phyloP scores from a whole-genome alignment of 2,888 invertebrate genomes.

The Orthonevra nobilis region DNA sequence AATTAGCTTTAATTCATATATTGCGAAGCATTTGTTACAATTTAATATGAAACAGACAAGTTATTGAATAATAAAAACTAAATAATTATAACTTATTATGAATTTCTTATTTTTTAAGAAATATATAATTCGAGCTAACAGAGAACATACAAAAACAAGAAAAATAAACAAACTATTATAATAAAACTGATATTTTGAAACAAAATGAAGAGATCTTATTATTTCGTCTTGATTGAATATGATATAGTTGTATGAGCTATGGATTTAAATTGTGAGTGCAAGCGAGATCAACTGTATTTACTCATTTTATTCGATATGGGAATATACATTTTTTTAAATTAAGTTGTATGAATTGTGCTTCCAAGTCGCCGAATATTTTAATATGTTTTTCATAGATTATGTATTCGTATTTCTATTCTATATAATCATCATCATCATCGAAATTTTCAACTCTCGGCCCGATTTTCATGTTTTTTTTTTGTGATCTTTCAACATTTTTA shows the following conservation, averaged over 20 bases:
- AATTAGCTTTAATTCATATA: constrained; percentile 58
- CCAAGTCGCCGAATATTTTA: constrained; percentile 73
- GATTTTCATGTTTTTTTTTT: constrained; percentile 76
- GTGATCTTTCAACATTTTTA: constrained; percentile 36
- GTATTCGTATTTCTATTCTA: constrained; percentile 74
- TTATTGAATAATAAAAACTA: constrained; percentile 57
- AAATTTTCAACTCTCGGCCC: constrained; percentile 78
- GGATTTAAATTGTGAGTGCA: constrained; percentile 35
- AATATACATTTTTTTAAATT: constrained; percentile 23
- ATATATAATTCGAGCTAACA: constrained; percentile 63
- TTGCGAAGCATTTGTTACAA: constrained; percentile 68
- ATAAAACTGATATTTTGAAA: constrained; percentile 71
- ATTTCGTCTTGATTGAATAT: constrained; percentile 53
- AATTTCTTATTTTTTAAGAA: constrained; percentile 73
- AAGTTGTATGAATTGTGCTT: constrained; percentile 77
- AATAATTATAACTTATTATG: constrained; percentile 66
- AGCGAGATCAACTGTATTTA: constrained; percentile 3
- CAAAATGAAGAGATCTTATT: constrained; percentile 68
- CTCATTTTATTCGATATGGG: constrained; percentile 21
- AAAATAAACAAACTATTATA: constrained; percentile 59
- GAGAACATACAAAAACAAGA: constrained; percentile 50
- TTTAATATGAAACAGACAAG: constrained; percentile 63
- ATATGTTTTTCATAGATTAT: constrained; percentile 18
- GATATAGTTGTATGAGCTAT: constrained; percentile 7
- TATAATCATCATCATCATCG: constrained; percentile 74